Evolutionary conservation across 2,113 vertebrate species (phyloP), one percentile per base, ranked within the genome.

Genomic region (Noturus placidus): DNA sequence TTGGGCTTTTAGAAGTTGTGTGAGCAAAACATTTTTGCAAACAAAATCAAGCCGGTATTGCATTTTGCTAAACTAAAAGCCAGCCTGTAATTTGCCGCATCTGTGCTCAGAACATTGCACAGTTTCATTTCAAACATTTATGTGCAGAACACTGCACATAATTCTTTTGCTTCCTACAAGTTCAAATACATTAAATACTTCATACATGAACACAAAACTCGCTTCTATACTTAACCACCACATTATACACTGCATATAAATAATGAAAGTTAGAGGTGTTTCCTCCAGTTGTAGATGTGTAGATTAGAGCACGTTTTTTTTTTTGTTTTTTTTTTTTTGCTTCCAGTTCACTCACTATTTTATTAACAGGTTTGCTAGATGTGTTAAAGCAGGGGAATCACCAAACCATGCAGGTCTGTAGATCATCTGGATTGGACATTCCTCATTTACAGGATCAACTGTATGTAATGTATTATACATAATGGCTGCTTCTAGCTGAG

Each of bases 401-500:
- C 25, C 25, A 54, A 54, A 19, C 52, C 4, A 10, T 56, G 15
- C 9, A 6, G n/a, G n/a, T 33, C 5, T 30, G 14, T n/a, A 7
- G 13, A 1, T 11, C 17, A 20, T 33, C 52, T 33, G 15, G 8
- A 80, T 80, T 57, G 69, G 33, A 38, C 17, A 35, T 72, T 63
- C 3, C 17, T 46, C 9, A 25, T 46, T 38, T 46, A 46, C 17
- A 59, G 20, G 33, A 38, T 59, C 56, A 46, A 46, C 42, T 7
- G 42, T 59, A 59, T 81, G 33, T 92, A 93, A 94, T 91, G 92
- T 91, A 94, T 92, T 91, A 92, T 92, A 94, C 93, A 94, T 94
- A 95, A 94, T 92, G 91, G 92, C 90, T 89, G 88, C 91, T 93
- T 92, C 92, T 91, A 88, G 93, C 92, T 90, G 89, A 92, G 89